Percentiles rank a stretch among this genome's conserved stretches.
Conservation (phyloP, 2,888 invertebrate genomes). For the Eumerus sabulonum region DNA sequence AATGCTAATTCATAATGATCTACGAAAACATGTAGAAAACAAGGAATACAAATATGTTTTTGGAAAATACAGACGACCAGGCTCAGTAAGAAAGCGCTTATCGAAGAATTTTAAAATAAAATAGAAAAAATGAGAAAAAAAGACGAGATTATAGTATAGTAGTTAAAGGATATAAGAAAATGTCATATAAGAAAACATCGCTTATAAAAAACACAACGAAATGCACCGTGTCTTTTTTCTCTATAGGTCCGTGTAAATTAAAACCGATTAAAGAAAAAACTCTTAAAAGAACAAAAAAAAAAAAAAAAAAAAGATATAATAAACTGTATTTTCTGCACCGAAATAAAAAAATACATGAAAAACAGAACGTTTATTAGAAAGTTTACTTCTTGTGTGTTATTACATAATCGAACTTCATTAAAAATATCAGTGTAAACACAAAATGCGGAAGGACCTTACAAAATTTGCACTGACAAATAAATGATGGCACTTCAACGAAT, state of each 20-base stretch:
- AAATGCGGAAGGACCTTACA: no score
- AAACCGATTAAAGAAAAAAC: not conserved
- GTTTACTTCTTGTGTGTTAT: not conserved
- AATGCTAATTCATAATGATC: no score
- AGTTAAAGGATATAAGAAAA: not conserved
- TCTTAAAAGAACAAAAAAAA: not conserved
- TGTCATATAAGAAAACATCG: not conserved
- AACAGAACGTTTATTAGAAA: slow-evolving; percentile 3
- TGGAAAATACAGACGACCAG: no score
- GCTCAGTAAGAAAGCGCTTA: no score
- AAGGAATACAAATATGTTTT: no score
- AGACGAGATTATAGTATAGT: no score
- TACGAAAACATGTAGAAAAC: no score
- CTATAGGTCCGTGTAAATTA: not conserved
- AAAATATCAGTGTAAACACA: not conserved
- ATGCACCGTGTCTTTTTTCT: not conserved
- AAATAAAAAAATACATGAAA: not conserved
- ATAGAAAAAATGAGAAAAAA: no score
- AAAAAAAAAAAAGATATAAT: not conserved
- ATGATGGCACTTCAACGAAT: no score
- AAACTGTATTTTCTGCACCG: not conserved
- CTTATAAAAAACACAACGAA: not conserved
- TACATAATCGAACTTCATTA: not conserved
- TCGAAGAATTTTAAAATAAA: no score
- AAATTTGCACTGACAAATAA: no score